Evolutionary conservation across 1,140 invertebrate species (phyloP).

Genomic region (Eriocheir sinensis): DNA sequence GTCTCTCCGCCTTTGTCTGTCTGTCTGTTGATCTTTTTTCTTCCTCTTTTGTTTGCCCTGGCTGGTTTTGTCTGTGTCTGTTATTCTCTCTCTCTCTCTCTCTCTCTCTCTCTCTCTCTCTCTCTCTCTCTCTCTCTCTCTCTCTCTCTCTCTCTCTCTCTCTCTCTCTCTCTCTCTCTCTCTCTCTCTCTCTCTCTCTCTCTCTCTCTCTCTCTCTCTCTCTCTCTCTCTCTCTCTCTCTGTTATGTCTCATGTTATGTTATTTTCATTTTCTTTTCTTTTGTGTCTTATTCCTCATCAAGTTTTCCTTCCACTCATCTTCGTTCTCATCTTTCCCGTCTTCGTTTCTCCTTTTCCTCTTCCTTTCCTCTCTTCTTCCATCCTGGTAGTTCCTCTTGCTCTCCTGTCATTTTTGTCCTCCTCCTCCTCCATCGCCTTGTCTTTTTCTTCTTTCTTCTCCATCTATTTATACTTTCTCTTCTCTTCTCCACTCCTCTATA

Average conservation of each 20-base stretch:
- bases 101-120: conserved; percentile 55
- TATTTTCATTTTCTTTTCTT: neutral
- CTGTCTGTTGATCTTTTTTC: neutral
- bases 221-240: conserved; percentile 35
- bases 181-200: neutral
- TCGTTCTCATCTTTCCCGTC: neutral
- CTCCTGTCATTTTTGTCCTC: no score
- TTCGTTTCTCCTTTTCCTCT: neutral
- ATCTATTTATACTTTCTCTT: neutral
- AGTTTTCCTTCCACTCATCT: neutral
- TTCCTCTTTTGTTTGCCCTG: neutral
- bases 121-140: neutral
- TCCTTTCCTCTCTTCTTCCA: neutral
- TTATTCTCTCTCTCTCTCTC: neutral
- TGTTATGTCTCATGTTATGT: neutral
- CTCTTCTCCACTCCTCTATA: neutral
- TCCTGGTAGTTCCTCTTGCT: no score
- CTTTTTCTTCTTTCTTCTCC: neutral
- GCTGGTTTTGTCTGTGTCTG: neutral
- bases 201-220: conserved; percentile 20
- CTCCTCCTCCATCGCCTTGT: neutral
- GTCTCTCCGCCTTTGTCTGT: no score
- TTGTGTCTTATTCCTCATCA: neutral
- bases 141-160: conserved; percentile 39
- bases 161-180: neutral